Conservation (phyloP, 2,113 vertebrate genomes). For the Rhadina sibilatrix region DNA sequence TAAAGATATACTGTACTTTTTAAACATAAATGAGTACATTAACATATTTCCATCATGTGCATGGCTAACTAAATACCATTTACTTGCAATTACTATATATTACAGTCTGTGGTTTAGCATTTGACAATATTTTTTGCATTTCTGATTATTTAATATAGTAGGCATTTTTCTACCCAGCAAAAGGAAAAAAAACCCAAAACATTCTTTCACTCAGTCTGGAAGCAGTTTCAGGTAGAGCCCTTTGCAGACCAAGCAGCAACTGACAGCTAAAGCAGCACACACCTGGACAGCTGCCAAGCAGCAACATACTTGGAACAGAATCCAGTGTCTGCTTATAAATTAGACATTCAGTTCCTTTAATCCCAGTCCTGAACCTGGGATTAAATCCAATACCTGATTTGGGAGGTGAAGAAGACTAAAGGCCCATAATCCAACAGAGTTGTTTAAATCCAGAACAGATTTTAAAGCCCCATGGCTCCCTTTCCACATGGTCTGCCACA, state of each 20-base stretch:
- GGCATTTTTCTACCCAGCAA: not conserved
- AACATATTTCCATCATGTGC: not conserved
- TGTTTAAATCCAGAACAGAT: not conserved
- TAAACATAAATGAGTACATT: not conserved
- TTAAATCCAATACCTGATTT: not conserved
- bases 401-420: not conserved
- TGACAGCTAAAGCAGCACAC: not conserved
- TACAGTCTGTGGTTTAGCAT: not conserved
- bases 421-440: not conserved
- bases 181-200: not conserved
- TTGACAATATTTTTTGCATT: not conserved
- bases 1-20: not conserved
- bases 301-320: not conserved
- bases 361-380: not conserved
- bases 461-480: not conserved
- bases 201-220: not conserved
- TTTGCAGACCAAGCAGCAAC: not conserved
- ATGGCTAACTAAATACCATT: not conserved
- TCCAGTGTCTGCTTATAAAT: not conserved
- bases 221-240: constrained; percentile 3
- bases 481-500: not conserved
- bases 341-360: not conserved
- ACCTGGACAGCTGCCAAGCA: not conserved
- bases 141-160: not conserved
- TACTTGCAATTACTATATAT: not conserved